Evolutionary conservation across 2,888 invertebrate species (phyloP).

Genomic region (Linyphia triangularis): DNA sequence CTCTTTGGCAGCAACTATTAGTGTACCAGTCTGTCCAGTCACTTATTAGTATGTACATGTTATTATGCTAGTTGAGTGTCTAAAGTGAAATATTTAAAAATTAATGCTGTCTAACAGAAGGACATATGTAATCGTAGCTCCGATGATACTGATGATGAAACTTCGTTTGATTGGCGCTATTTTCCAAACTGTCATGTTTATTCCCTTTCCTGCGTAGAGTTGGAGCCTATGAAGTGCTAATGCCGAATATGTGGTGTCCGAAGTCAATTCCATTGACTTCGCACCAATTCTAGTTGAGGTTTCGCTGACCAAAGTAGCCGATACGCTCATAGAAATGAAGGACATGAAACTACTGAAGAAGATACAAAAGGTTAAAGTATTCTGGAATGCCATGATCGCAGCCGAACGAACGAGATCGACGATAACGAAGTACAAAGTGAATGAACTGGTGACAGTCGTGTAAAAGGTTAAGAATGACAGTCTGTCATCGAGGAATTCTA

Average conservation of each 20-base stretch:
- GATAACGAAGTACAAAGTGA: too few relatives aligned
- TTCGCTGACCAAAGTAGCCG: background rate
- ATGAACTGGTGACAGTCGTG: background rate
- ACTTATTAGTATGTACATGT: too few relatives aligned
- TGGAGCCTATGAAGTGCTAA: background rate
- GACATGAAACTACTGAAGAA: background rate
- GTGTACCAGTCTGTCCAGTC: too few relatives aligned
- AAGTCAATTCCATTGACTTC: background rate
- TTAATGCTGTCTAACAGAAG: background rate
- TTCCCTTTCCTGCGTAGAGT: background rate
- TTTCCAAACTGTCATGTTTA: conserved; percentile 6
- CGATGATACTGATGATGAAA: background rate
- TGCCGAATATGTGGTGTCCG: background rate
- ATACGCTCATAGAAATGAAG: background rate
- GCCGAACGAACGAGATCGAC: too few relatives aligned
- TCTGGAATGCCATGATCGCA: background rate
- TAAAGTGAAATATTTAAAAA: too few relatives aligned
- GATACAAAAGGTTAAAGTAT: background rate
- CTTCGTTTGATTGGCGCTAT: background rate
- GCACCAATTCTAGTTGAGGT: background rate
- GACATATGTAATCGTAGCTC: conserved; percentile 5
- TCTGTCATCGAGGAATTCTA: background rate
- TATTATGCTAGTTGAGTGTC: too few relatives aligned
- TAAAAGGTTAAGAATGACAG: background rate
- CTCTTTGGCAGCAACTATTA: too few relatives aligned